Base-by-base conservation (phyloP, 2,113 vertebrate species). In the Oryzias curvinotus region DNA sequence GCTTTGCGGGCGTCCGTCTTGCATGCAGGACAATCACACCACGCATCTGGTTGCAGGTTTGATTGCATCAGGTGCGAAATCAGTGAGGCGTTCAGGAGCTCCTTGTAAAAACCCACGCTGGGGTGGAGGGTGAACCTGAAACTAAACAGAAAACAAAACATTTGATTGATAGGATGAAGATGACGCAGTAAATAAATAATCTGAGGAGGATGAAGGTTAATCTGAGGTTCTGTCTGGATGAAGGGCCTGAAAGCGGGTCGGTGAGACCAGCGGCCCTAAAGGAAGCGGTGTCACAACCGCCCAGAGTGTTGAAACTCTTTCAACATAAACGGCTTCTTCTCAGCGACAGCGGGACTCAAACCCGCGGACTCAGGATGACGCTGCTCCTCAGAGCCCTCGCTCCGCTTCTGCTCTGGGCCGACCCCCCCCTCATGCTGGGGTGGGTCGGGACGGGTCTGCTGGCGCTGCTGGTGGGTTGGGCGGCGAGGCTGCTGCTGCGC, bases 401-500 rank as follows among this genome's bases (percentile, higher is more conserved):
- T 26, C 62, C 5, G 36, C 18, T 73, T n/a, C 18, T 78, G 66
- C 61, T 68, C 57, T 82, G 65, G 77, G 43, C 26, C 0, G 4
- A 62, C 47, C 30, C 72, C 23, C 56, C 28, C 13, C 55, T 68
- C 17, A 0, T 70, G 61, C 65, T 88, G 58, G 1, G 36, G 1
- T 4, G 49, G 52, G n/a, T 51, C 1, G 15, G 12, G 4, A 3
- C 54, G 0, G 86, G 54, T 12, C 63, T 87, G 13, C 14, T 58
- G 5, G 59, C 73, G 7, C 3, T 59, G 63, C 71, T 56, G 4
- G 50, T 28, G 0, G 12, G 17, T 1, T 81, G 71, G 71, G 79
- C 14, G 1, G 7, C 0, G 13, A 81, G 12, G 64, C 52, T 90
- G 45, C 74, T 92, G 65, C 42, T 62, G 56, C 57, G 46, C 1